A percentile compares a stretch with the other conserved stretches of the same genome.
These are phyloP conservation scores for Taenioides sp. DNA, from an alignment of 2,797 vertebrate genomes.

Conservation along the genomic window DNA sequence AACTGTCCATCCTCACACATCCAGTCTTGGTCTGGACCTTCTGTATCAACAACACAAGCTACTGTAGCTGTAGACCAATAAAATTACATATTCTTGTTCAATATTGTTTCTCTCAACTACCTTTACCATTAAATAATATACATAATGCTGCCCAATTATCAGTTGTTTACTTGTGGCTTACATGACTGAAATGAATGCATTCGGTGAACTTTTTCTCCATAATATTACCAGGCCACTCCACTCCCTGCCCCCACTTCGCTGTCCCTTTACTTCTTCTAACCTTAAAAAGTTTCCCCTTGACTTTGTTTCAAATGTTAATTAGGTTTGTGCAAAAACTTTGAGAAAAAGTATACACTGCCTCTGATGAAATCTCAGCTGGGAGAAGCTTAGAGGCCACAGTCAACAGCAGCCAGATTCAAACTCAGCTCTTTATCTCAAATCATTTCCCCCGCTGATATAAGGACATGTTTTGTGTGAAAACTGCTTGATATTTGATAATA, in stretches of 20 bases:
- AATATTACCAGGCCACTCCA: conserved; percentile 25
- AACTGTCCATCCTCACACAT: no score
- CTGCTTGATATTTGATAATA: conserved; percentile 41
- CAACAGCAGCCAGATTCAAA: conserved; percentile 28
- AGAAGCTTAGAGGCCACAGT: conserved; percentile 38
- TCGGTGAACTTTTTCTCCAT: conserved; percentile 20
- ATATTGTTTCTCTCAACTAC: no score
- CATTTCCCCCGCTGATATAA: conserved; percentile 28
- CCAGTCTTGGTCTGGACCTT: no score
- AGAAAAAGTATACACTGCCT: conserved; percentile 32
- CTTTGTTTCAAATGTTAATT: conserved; percentile 35
- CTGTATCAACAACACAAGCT: no score
- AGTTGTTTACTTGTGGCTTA: no score
- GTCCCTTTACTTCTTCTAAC: conserved; percentile 11
- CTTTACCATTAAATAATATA: no score
- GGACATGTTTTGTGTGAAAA: conserved; percentile 35
- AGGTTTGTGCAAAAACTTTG: conserved; percentile 37
- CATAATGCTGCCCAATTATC: neutral
- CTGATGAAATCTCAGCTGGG: conserved; percentile 45
- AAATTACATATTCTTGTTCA: no score
- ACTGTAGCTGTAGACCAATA: no score
- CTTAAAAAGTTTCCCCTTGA: conserved; percentile 23
- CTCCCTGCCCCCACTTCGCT: conserved; percentile 16
- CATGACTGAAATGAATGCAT: neutral
- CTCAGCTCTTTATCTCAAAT: conserved; percentile 35